A percentile compares a stretch with the other conserved stretches of the same genome.
These are phyloP conservation scores for Drosophila arawakana DNA, from an alignment of 1,140 invertebrate genomes.

Conservation along the genomic window DNA sequence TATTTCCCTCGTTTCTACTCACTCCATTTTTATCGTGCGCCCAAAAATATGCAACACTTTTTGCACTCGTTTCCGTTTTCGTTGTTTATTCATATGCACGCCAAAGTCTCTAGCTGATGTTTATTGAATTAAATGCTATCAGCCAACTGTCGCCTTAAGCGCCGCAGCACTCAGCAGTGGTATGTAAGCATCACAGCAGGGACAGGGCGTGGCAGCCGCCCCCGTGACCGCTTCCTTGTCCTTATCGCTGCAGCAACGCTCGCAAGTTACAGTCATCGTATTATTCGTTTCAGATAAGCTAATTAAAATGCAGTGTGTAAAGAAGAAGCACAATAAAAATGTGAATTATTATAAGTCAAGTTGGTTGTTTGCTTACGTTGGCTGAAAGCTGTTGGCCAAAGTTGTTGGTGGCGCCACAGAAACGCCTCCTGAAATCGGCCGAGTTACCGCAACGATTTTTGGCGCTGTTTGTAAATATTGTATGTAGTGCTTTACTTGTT, in stretches of 20 bases:
- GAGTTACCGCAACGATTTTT: slow-evolving; percentile 61
- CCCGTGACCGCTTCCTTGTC: not conserved
- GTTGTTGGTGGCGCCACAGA: slow-evolving; percentile 24
- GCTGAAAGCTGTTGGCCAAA: slow-evolving; percentile 28
- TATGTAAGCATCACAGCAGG: slow-evolving; percentile 33
- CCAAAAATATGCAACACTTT: slow-evolving; percentile 62
- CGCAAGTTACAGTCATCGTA: slow-evolving; percentile 42
- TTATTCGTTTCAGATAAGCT: slow-evolving; percentile 57
- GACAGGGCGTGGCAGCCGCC: slow-evolving; percentile 16
- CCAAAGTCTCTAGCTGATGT: slow-evolving; percentile 3
- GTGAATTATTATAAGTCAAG: slow-evolving; percentile 8
- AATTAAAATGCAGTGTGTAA: slow-evolving; percentile 77
- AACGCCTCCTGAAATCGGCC: slow-evolving; percentile 9
- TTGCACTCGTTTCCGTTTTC: slow-evolving; percentile 5
- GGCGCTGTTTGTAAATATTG: slow-evolving; percentile 57
- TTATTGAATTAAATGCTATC: slow-evolving; percentile 67
- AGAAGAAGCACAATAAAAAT: slow-evolving; percentile 14
- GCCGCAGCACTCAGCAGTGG: slow-evolving; percentile 57
- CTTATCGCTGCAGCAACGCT: slow-evolving; percentile 40
- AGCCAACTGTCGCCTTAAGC: slow-evolving; percentile 69
- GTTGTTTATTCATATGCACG: slow-evolving; percentile 15
- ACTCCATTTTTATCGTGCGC: slow-evolving; percentile 6
- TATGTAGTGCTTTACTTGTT: slow-evolving; percentile 37
- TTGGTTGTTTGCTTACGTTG: slow-evolving; percentile 61
- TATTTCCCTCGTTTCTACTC: not conserved